phyloP scores from a whole-genome alignment of 2,888 invertebrate genomes.

The Pachydiplax longipennis region DNA sequence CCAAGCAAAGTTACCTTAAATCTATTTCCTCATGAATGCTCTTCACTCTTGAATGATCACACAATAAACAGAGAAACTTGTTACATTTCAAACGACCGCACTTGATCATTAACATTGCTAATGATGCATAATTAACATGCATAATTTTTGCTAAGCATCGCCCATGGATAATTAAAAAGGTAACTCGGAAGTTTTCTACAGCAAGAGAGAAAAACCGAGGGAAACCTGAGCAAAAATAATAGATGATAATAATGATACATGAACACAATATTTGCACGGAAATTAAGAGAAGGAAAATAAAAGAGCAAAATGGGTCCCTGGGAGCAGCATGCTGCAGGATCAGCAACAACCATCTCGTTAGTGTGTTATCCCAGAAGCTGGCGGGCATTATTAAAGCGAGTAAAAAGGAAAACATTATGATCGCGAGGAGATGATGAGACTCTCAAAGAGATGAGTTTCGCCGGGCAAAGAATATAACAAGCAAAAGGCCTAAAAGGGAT shows the following conservation, averaged over 20 bases:
- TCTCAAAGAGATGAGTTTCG: constrained; percentile 42
- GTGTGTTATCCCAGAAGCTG: constrained; percentile 22
- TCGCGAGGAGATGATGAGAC: not conserved
- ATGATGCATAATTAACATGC: not conserved
- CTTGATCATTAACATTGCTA: too few relatives aligned
- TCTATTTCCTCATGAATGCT: too few relatives aligned
- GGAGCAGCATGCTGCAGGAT: not conserved
- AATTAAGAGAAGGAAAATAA: not conserved
- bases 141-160: not conserved
- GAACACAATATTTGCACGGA: not conserved
- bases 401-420: constrained; percentile 33
- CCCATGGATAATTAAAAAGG: not conserved
- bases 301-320: not conserved
- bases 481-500: not conserved
- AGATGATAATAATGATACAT: not conserved
- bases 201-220: not conserved
- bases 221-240: too few relatives aligned
- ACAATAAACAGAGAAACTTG: too few relatives aligned
- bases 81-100: too few relatives aligned
- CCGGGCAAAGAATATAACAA: constrained; percentile 9
- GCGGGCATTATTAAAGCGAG: constrained; percentile 33
- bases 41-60: too few relatives aligned
- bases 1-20: too few relatives aligned
- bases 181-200: too few relatives aligned
- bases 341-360: constrained; percentile 36